Evolutionary conservation across 2,888 invertebrate genomes (phyloP).

Genomic region (Lochmaea capreae): DNA sequence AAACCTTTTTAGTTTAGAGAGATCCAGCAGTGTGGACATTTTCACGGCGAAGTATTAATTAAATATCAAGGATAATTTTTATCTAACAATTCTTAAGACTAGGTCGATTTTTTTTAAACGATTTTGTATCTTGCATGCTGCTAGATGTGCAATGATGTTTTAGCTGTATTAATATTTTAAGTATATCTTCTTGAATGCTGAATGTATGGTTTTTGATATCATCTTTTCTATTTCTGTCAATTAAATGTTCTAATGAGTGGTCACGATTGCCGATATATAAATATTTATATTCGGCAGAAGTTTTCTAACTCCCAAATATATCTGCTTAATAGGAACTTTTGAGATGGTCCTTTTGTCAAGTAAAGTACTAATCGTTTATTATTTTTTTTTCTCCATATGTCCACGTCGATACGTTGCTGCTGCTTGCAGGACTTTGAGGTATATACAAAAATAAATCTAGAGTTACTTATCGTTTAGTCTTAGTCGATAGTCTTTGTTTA

Average conservation of each 20-base stretch:
- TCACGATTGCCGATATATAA: slow-evolving; percentile 56
- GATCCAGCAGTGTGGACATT: too few relatives aligned
- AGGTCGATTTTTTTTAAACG: slow-evolving; percentile 9
- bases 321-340: slow-evolving; percentile 82
- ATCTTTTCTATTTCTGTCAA: slow-evolving; percentile 54
- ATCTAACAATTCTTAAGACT: too few relatives aligned
- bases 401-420: slow-evolving; percentile 76
- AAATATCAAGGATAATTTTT: too few relatives aligned
- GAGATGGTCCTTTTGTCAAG: slow-evolving; percentile 85
- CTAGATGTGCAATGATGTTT: slow-evolving; percentile 50
- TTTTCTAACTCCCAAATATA: slow-evolving; percentile 53
- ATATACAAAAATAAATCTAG: slow-evolving; percentile 66
- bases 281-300: slow-evolving; percentile 32
- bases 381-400: slow-evolving; percentile 69
- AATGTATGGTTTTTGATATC: slow-evolving; percentile 59
- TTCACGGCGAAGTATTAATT: too few relatives aligned
- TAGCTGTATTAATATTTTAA: slow-evolving; percentile 38
- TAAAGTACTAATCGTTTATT: slow-evolving; percentile 73
- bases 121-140: slow-evolving; percentile 49
- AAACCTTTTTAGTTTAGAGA: too few relatives aligned
- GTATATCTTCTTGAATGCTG: slow-evolving; percentile 60
- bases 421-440: slow-evolving; percentile 88
- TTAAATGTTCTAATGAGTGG: slow-evolving; percentile 63
- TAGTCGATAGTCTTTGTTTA: slow-evolving; percentile 64
- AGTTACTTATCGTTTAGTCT: slow-evolving; percentile 62